Percentiles rank a stretch among this genome's conserved stretches.
Conservation (phyloP, 2,888 invertebrate species). For the Tridacna gigas region DNA sequence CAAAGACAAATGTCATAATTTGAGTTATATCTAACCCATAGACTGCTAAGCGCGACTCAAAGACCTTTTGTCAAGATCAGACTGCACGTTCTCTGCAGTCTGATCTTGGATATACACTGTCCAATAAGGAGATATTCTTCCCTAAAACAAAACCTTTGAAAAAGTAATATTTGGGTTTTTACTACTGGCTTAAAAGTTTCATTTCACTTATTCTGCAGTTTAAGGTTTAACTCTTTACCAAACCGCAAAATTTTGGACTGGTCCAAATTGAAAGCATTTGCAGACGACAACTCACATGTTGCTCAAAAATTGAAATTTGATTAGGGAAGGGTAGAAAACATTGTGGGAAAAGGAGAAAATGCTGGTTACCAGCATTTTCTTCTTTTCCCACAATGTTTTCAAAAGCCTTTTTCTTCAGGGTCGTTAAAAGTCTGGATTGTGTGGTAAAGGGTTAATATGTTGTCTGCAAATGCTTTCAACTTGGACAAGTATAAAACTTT, state of each 20-base stretch:
- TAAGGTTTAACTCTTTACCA: neutral
- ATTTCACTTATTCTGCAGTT: too few species aligned
- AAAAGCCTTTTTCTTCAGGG: neutral
- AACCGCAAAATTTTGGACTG: neutral
- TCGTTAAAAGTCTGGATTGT: neutral
- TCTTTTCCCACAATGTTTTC: neutral
- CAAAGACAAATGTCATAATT: too few species aligned
- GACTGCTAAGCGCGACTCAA: too few species aligned
- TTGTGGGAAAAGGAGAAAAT: constrained; percentile 5
- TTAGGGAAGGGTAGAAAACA: neutral
- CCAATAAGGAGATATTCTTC: too few species aligned
- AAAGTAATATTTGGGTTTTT: too few species aligned
- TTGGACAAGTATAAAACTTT: too few species aligned
- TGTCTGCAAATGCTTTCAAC: neutral
- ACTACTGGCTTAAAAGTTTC: too few species aligned
- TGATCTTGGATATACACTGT: too few species aligned
- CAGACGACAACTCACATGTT: neutral
- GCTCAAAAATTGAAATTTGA: neutral
- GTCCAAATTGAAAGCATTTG: neutral
- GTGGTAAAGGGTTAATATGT: neutral
- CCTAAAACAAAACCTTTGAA: too few species aligned
- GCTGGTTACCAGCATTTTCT: neutral
- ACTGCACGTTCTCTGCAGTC: too few species aligned
- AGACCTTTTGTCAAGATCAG: too few species aligned
- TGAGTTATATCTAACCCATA: too few species aligned